Percentiles rank a stretch among this genome's conserved stretches.
Evolutionary conservation across 2,888 invertebrate genomes (phyloP).

Genomic region (Harmothoe impar): DNA sequence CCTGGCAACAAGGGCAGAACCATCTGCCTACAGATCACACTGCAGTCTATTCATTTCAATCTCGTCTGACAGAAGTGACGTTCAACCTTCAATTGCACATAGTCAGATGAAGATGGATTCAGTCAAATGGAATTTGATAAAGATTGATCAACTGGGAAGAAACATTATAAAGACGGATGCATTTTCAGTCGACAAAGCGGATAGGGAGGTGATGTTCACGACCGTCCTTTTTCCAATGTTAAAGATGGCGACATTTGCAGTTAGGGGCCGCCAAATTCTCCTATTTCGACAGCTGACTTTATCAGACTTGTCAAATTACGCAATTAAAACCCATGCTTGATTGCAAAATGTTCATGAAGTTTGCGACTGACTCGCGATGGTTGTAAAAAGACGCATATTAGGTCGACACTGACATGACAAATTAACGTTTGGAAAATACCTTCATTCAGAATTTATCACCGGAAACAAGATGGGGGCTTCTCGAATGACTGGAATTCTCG

Average conservation of each 20-base stretch:
- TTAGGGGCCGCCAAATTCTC: slow-evolving; percentile 51
- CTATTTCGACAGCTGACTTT: slow-evolving; percentile 61
- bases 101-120: slow-evolving; percentile 61
- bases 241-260: slow-evolving; percentile 60
- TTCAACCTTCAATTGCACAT: slow-evolving; percentile 58
- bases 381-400: slow-evolving; percentile 54
- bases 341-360: slow-evolving; percentile 52
- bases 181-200: slow-evolving; percentile 60
- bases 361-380: slow-evolving; percentile 57
- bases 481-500: slow-evolving; percentile 49
- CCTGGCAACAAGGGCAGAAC: neutral
- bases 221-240: slow-evolving; percentile 28
- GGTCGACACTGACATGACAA: slow-evolving; percentile 58
- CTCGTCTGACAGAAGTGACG: slow-evolving; percentile 40
- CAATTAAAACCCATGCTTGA: slow-evolving; percentile 55
- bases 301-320: slow-evolving; percentile 57
- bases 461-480: slow-evolving; percentile 56
- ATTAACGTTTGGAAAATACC: slow-evolving; percentile 61
- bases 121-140: slow-evolving; percentile 61
- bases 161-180: slow-evolving; percentile 61
- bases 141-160: slow-evolving; percentile 58
- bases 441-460: slow-evolving; percentile 59
- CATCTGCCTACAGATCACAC: slow-evolving; percentile 51
- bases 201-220: slow-evolving; percentile 56
- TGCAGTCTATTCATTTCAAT: slow-evolving; percentile 61